Evolutionary conservation across 1,140 invertebrate genomes (phyloP), one percentile per base, ranked within the genome.

Genomic region (Galendromus occidentalis): DNA sequence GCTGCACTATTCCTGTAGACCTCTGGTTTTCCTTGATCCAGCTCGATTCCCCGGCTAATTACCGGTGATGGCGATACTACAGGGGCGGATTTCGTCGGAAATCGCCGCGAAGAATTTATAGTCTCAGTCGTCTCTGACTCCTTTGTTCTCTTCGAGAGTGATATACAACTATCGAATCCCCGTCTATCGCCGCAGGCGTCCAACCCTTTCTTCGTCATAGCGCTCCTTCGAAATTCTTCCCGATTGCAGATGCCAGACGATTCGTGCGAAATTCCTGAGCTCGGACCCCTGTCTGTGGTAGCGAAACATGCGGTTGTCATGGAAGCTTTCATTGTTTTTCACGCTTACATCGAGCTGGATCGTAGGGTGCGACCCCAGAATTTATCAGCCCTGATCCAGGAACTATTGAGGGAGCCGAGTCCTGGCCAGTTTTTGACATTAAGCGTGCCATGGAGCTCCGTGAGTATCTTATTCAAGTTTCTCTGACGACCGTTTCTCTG

Each of bases 341-440:
- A 59, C 51, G 51, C 51, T 25, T 59, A 59, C 9, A 33, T 59
- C 51, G 51, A 59, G 33, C 33, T 59, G 22, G 51, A 59, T 29
- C 51, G 51, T 17, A 59, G 51, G 25, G 51, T 59, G 51, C 51
- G 51, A 14, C 51, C 51, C 25, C 17, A 33, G 6, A 25, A 59
- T 59, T 25, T 59, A 33, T 22, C n/a, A 9, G 25, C 51, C 1
- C 12, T 59, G 22, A 59, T 59, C 5, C 25, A 25, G 25, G 14
- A 22, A 2, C 25, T 59, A 25, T 33, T 59, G 14, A 59, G 14
- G 51, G 51, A 59, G 20, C 51, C 51, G 51, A 22, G 14, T 2
- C 25, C 17, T 22, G 51, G 25, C 33, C 17, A 59, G 25, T 59
- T 20, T 33, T 33, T 59, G 25, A 59, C 25, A 9, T 22, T 59